These are phyloP conservation scores for Acanthosepion pharaonis DNA, from an alignment of 2,888 invertebrate genomes.

Conservation along the genomic window DNA sequence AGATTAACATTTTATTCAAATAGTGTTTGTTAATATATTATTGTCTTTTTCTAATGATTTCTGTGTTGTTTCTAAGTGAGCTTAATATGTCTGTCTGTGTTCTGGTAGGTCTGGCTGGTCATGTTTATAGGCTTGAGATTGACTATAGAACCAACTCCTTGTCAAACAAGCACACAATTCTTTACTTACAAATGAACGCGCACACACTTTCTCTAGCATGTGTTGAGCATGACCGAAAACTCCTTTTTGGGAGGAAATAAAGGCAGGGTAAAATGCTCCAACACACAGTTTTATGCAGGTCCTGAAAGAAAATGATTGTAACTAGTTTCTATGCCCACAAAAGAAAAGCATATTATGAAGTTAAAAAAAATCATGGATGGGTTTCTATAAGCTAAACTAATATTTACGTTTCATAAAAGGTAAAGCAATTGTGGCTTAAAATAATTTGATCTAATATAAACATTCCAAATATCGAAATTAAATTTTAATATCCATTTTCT, in stretches of 20 bases:
- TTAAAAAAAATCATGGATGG: too few species aligned
- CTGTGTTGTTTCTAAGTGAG: background rate
- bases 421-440: too few species aligned
- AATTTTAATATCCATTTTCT: too few species aligned
- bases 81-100: background rate
- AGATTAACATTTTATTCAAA: background rate
- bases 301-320: background rate
- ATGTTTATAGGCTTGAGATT: slow-evolving; percentile 1
- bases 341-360: too few species aligned
- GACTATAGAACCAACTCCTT: background rate
- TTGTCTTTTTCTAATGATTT: background rate
- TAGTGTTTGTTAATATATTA: background rate
- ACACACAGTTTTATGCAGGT: slow-evolving; percentile 21
- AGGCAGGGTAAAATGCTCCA: slow-evolving; percentile 33
- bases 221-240: slow-evolving; percentile 33
- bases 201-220: background rate
- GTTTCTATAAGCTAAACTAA: too few species aligned
- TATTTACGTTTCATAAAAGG: too few species aligned
- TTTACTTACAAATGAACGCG: background rate
- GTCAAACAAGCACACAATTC: slow-evolving; percentile 4
- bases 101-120: background rate
- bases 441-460: too few species aligned
- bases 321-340: background rate
- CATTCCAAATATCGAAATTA: too few species aligned
- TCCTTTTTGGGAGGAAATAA: slow-evolving; percentile 8